A percentile compares a stretch with the other conserved stretches of the same genome.
phyloP scores from a whole-genome alignment of 2,797 vertebrate species.

The Coluber constrictor region DNA sequence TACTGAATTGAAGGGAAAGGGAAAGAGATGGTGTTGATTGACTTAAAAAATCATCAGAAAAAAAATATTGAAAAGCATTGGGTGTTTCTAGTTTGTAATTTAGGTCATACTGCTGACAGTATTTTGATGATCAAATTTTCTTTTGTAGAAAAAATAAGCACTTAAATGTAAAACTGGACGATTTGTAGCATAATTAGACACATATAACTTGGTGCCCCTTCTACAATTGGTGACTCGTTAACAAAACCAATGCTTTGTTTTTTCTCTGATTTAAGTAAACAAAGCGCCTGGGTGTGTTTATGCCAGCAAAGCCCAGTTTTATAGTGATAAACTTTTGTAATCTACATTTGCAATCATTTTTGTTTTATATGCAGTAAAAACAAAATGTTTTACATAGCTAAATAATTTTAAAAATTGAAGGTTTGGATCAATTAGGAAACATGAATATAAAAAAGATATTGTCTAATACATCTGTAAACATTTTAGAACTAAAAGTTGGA shows the following conservation, averaged over 20 bases:
- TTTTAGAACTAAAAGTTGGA: neutral
- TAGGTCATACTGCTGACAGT: neutral
- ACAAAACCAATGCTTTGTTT: neutral
- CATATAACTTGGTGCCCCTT: neutral
- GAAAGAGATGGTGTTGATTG: neutral
- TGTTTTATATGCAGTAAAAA: neutral
- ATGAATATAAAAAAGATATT: neutral
- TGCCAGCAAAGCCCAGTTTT: neutral
- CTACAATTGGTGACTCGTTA: neutral
- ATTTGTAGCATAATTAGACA: neutral
- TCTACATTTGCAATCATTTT: neutral
- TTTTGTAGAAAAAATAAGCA: neutral
- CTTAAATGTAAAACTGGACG: neutral
- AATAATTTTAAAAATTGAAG: neutral
- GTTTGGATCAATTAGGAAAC: neutral
- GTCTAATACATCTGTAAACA: fast-evolving
- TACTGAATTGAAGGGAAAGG: neutral
- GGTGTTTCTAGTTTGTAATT: neutral
- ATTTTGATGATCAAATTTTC: neutral
- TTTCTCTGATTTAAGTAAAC: conserved; percentile 5
- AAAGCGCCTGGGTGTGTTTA: conserved; percentile 11
- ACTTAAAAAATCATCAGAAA: neutral
- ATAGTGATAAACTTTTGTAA: neutral
- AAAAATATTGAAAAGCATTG: neutral
- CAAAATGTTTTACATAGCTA: neutral